phyloP scores from a whole-genome alignment of 2,888 invertebrate species.

The Belgica antarctica region DNA sequence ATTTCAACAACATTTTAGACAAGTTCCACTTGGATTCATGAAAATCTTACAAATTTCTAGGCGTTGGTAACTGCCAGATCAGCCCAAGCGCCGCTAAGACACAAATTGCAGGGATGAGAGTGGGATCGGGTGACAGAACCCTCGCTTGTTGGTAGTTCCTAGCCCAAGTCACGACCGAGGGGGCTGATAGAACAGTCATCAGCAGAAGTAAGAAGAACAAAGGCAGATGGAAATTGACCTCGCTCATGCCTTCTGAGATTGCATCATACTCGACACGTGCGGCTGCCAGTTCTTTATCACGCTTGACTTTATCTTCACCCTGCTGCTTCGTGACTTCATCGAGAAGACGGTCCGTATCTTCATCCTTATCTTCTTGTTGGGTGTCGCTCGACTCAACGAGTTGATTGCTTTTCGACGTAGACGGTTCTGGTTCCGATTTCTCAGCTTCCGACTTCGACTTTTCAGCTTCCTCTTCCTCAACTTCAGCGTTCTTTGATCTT shows the following conservation, averaged over 20 bases:
- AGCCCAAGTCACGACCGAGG: conserved; percentile 75
- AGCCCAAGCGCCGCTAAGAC: conserved; percentile 61
- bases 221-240: conserved; percentile 71
- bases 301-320: conserved; percentile 46
- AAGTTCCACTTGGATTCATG: conserved; percentile 4
- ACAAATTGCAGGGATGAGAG: conserved; percentile 60
- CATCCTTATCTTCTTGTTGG: conserved; percentile 46
- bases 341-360: conserved; percentile 49
- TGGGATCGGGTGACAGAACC: conserved; percentile 64
- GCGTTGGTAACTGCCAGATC: conserved; percentile 68
- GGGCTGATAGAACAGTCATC: conserved; percentile 67
- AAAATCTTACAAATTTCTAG: conserved; percentile 64
- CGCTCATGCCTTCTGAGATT: conserved; percentile 52
- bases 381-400: conserved; percentile 38
- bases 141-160: conserved; percentile 62
- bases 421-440: neutral
- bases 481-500: conserved; percentile 6
- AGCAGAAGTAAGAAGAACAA: conserved; percentile 68
- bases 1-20: neutral
- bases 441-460: conserved; percentile 26
- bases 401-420: neutral
- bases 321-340: conserved; percentile 46
- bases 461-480: conserved; percentile 22
- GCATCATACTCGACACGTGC: conserved; percentile 48
- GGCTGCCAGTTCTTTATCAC: conserved; percentile 46